phyloP scores from a whole-genome alignment of 2,113 vertebrate species.

The Oncorhynchus tshawytscha region DNA sequence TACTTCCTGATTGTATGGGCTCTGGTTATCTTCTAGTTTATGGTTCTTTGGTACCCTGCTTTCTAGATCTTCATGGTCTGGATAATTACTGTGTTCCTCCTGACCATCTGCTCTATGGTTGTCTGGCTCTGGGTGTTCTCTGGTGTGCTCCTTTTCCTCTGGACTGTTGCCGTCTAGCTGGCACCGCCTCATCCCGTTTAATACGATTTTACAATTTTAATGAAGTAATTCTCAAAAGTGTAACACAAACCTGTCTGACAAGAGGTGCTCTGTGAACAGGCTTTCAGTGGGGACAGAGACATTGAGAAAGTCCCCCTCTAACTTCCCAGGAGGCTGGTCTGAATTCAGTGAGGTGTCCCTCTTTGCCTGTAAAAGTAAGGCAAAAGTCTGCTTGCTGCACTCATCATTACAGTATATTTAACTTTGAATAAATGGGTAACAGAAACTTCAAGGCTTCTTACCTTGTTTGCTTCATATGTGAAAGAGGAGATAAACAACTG shows the following conservation, averaged over 20 bases:
- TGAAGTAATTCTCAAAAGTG: neutral
- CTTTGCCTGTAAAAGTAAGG: neutral
- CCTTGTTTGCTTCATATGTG: constrained; percentile 36
- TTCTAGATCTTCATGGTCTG: neutral
- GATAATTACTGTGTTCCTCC: constrained; percentile 14
- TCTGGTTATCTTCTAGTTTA: constrained; percentile 1
- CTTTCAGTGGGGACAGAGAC: constrained; percentile 60
- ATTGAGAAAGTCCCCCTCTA: constrained; percentile 70
- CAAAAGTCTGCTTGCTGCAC: constrained; percentile 4
- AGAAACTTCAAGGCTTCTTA: neutral
- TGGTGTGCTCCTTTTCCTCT: constrained; percentile 24
- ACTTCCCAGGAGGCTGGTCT: constrained; percentile 33
- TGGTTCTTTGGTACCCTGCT: neutral
- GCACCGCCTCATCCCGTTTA: constrained; percentile 48
- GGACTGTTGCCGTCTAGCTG: constrained; percentile 50
- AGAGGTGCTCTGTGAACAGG: constrained; percentile 55
- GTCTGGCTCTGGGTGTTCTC: neutral
- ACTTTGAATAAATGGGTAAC: constrained; percentile 4
- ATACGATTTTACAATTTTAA: constrained; percentile 30
- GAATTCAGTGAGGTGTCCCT: constrained; percentile 16
- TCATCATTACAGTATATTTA: neutral
- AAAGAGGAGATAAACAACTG: constrained; percentile 69
- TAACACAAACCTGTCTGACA: constrained; percentile 66
- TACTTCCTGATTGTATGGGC: neutral
- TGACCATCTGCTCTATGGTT: neutral